Evolutionary conservation across 1,140 invertebrate species (phyloP), one percentile per base, ranked within the genome.

Genomic region (Drosophila novamexicana): DNA sequence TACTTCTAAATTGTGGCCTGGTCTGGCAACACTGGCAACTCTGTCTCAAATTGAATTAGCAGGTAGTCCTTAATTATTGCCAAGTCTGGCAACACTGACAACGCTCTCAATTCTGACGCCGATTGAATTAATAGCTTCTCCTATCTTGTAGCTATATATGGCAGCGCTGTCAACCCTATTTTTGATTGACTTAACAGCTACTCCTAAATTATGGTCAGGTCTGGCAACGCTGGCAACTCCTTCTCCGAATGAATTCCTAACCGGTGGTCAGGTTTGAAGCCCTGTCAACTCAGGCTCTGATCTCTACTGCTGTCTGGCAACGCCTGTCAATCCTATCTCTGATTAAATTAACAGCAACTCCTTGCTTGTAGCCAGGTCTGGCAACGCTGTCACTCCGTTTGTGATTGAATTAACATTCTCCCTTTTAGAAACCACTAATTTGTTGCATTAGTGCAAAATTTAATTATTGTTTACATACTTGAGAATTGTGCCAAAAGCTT

Each of bases 391-490:
- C 22, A 22, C 22, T 22, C 22, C 3, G 22, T 3, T 3, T 29
- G 10, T 53, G 53, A 79, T 79, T 79, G 53, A 67, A 79, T 79
- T 79, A 79, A 70, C 61, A 45, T 7, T 10, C 14, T 49, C 44
- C 22, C 29, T 9, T 53, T 42, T 49, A 6, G 66, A 69, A 85
- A 75, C 81, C 82, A 71, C 83, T 66, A 88, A 86, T 88, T 86
- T 64, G 65, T 65, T 57, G 72, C 65, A 74, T 72, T 81, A 78
- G 71, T 74, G 56, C 61, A 4, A 80, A 83, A 88, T 88, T 75
- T 62, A 83, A 89, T 89, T 88, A 88, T 77, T 88, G 84, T 80
- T 89, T 89, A 83, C 77, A 75, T 68, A 76, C 65, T 67, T 65
- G 7, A 37, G 45, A 62, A n/a, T 45, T 70, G 63, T 67, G 44